phyloP scores from a whole-genome alignment of 1,140 invertebrate genomes.

The Mycetomoellerius zeteki region DNA sequence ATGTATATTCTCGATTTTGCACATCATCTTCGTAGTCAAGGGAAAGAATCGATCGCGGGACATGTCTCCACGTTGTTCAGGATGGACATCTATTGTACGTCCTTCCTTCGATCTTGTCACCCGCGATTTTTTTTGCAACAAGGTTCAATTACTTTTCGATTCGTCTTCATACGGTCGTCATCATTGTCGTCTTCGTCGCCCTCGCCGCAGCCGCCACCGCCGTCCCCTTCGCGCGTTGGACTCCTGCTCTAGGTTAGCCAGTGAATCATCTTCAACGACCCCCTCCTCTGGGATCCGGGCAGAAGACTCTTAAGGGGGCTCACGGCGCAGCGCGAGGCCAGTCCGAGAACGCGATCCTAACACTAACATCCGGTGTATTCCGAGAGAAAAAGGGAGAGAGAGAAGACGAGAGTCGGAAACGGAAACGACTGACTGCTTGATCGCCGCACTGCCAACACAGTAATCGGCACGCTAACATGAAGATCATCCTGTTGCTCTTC shows the following conservation, averaged over 20 bases:
- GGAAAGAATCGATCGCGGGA: constrained; percentile 45
- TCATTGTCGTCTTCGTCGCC: constrained; percentile 31
- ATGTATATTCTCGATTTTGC: constrained; percentile 34
- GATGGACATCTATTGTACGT: not conserved
- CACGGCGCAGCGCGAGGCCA: constrained; percentile 84
- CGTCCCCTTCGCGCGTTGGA: constrained; percentile 62
- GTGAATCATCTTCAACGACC: constrained; percentile 85
- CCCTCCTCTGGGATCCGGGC: constrained; percentile 83
- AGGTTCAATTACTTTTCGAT: constrained; percentile 70
- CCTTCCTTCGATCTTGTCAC: constrained; percentile 52
- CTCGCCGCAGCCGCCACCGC: constrained; percentile 22
- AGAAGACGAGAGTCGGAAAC: constrained; percentile 73
- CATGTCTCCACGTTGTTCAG: constrained; percentile 27
- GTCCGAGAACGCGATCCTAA: constrained; percentile 86
- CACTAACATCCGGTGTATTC: constrained; percentile 85
- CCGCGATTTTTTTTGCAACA: constrained; percentile 31
- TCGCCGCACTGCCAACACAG: constrained; percentile 62
- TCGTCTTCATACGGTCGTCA: constrained; percentile 32
- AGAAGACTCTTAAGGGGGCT: constrained; percentile 86
- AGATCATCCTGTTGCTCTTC: constrained; percentile 81
- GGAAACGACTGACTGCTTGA: constrained; percentile 76
- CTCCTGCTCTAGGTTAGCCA: constrained; percentile 80
- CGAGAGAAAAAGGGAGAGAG: constrained; percentile 56
- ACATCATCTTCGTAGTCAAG: constrained; percentile 26
- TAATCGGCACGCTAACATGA: constrained; percentile 81